A percentile compares a stretch with the other conserved stretches of the same genome.
phyloP scores from a whole-genome alignment of 2,888 invertebrate species.

The Pediacus dermestoides region DNA sequence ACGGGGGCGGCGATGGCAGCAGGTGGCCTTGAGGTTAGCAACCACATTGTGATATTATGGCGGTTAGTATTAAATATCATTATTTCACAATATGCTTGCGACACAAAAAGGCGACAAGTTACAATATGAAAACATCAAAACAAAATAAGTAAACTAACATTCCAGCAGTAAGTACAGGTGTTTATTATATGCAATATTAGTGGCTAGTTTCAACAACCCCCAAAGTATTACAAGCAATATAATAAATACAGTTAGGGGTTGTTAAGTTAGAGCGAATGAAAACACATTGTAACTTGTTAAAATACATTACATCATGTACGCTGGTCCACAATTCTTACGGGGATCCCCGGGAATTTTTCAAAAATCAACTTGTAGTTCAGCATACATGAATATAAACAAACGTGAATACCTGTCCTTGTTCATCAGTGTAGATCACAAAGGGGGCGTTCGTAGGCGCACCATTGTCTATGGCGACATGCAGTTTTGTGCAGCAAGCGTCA shows the following conservation, averaged over 20 bases:
- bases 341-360: too few species aligned
- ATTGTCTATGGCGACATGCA: slow-evolving; percentile 61
- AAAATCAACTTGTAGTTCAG: slow-evolving; percentile 42
- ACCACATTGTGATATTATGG: slow-evolving; percentile 43
- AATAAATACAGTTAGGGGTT: too few species aligned
- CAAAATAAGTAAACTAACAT: slow-evolving; percentile 12
- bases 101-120: slow-evolving; percentile 33
- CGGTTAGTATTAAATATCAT: slow-evolving; percentile 4
- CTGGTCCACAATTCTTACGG: slow-evolving; percentile 35
- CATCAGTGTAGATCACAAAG: slow-evolving; percentile 93
- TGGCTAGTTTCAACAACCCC: too few species aligned
- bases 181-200: too few species aligned
- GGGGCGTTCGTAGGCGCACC: slow-evolving; percentile 80
- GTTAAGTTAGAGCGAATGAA: too few species aligned
- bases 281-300: slow-evolving; percentile 42
- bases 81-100: slow-evolving; percentile 42
- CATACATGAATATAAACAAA: slow-evolving; percentile 48
- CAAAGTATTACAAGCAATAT: too few species aligned
- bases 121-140: slow-evolving; percentile 27
- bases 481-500: slow-evolving; percentile 51
- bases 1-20: too few species aligned
- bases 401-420: slow-evolving; percentile 87
- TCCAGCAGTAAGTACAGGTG: slow-evolving; percentile 10
- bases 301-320: slow-evolving; percentile 40
- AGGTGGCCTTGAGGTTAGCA: too few species aligned